Conservation (phyloP, 2,888 invertebrate genomes). For the Orthosia gracilis region DNA sequence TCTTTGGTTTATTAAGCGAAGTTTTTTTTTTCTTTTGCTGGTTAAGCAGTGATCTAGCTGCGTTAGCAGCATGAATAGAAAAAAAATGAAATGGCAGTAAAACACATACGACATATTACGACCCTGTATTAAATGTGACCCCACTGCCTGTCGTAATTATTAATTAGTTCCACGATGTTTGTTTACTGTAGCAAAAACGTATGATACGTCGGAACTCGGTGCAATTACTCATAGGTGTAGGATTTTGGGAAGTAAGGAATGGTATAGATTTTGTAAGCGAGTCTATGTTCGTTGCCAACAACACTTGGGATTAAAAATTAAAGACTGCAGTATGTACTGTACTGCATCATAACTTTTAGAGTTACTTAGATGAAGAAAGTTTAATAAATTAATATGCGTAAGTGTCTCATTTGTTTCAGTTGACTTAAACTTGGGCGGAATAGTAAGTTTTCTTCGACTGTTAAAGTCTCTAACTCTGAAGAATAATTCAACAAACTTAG, state of each 20-base stretch:
- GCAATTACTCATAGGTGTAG: slow-evolving; percentile 11
- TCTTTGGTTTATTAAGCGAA: slow-evolving; percentile 54
- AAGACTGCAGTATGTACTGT: slow-evolving; percentile 15
- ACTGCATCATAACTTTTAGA: slow-evolving; percentile 2
- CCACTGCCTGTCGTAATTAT: slow-evolving; percentile 16
- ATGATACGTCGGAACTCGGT: slow-evolving; percentile 18
- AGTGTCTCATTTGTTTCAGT: slow-evolving; percentile 34
- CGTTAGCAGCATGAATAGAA: slow-evolving; percentile 18
- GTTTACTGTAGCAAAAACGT: slow-evolving; percentile 19
- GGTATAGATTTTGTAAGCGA: neutral
- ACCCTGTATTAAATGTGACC: slow-evolving; percentile 10
- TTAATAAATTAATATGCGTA: slow-evolving; percentile 17
- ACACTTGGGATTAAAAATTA: slow-evolving; percentile 9
- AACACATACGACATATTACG: slow-evolving; percentile 23
- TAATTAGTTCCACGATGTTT: slow-evolving; percentile 36
- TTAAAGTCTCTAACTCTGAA: slow-evolving; percentile 44
- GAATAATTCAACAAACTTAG: slow-evolving; percentile 40
- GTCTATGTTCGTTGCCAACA: neutral
- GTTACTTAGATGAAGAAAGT: neutral
- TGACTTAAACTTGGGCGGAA: slow-evolving; percentile 21
- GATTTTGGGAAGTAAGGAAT: slow-evolving; percentile 22
- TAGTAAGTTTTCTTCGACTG: slow-evolving; percentile 24
- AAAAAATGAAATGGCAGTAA: slow-evolving; percentile 11
- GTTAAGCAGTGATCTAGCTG: slow-evolving; percentile 22
- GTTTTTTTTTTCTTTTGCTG: slow-evolving; percentile 27